phyloP scores from a whole-genome alignment of 2,797 vertebrate species.

The Gallinago solitaria region DNA sequence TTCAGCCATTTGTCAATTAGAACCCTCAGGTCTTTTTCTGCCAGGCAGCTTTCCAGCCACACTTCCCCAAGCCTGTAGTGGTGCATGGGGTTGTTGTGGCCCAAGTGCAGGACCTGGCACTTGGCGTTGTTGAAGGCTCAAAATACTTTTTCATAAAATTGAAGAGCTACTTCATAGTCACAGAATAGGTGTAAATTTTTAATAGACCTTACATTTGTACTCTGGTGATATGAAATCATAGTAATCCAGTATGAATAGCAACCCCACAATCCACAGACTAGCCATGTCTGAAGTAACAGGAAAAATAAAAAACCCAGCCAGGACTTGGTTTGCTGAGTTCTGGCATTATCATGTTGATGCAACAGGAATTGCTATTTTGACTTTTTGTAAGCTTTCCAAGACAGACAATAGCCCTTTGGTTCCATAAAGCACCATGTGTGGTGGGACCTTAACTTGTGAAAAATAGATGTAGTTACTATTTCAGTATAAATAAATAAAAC shows the following conservation, averaged over 20 bases:
- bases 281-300: fast-evolving
- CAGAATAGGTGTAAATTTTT: background rate
- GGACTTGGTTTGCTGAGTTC: background rate
- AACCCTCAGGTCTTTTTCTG: too few relatives aligned
- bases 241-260: background rate
- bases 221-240: background rate
- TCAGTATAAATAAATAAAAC: background rate
- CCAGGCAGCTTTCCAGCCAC: too few relatives aligned
- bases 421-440: background rate
- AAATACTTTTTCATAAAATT: background rate
- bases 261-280: fast-evolving
- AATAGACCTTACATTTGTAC: background rate
- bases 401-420: background rate
- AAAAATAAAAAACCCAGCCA: background rate
- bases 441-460: background rate
- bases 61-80: too few relatives aligned
- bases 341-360: background rate
- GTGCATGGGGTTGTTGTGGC: too few relatives aligned
- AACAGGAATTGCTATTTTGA: background rate
- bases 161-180: background rate
- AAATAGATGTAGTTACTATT: background rate
- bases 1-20: too few relatives aligned
- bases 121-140: too few relatives aligned
- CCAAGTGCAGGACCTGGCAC: too few relatives aligned
- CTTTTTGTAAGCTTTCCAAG: background rate